Base-by-base conservation (phyloP, 2,113 vertebrate species). In the Pseudorhombus dupliciocellatus region DNA sequence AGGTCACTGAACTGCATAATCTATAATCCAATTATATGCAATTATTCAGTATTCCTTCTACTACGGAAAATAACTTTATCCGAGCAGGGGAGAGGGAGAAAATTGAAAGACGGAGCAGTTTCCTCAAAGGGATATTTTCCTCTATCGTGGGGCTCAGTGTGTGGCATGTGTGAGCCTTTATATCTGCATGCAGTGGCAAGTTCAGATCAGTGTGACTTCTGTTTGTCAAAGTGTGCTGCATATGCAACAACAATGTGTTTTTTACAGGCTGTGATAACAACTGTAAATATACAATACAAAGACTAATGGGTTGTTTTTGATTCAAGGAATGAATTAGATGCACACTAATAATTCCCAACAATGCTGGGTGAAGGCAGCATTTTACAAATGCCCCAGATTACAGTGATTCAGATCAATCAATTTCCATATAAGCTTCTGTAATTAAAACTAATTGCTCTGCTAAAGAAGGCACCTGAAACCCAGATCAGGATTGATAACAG, bases 11-110 rank as follows among this genome's bases (percentile, higher is more conserved):
- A 82, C 77, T 70, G 57, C 9, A 52, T 52, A 24, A 52, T 24
- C 72, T 62, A 86, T 21, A 89, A 90, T 90, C 81, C 73, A 90
- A 85, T 90, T 85, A 91, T 73, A 81, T 84, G 67, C 79, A 88
- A 87, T 88, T 88, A 91, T 83, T 42, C 34, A 71, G 30, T 59
- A 68, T 59, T 63, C 51, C 71, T 67, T 82, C 56, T 60, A 78
- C 56, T 51, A 70, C 86, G 80, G 21, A 63, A 71, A 70, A n/a
- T 22, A 68, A 57, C 16, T 68, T 76, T 77, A 84, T 88, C 79
- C 75, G 60, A 70, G 42, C 12, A 52, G 25, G n/a, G 6, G 24
- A 58, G 51, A 64, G 20, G 7, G n/a, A 30, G 18, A 20, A 48
- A 50, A 81, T 70, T 58, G 61, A 68, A 82, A 69, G 60, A 52